Evolutionary conservation across 2,113 vertebrate species (phyloP).

Genomic region (Bubo scandiacus): DNA sequence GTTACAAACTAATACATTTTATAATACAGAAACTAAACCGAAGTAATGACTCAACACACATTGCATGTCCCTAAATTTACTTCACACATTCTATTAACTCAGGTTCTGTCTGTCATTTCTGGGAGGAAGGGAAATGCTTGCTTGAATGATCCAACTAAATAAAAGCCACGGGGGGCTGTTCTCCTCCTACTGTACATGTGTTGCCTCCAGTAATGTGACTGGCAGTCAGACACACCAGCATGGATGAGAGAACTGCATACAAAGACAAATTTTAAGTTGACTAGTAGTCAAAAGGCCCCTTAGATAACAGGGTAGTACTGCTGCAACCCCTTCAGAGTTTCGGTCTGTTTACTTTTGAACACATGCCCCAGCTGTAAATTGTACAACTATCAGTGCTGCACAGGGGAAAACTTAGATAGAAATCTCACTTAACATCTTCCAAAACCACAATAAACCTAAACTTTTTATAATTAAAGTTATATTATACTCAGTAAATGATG

Average conservation of each 20-base stretch:
- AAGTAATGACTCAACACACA: not conserved
- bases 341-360: not conserved
- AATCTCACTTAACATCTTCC: not conserved
- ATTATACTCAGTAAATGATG: not conserved
- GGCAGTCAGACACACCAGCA: not conserved
- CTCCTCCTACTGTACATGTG: not conserved
- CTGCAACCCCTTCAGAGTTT: not conserved
- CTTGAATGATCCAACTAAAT: not conserved
- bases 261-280: not conserved
- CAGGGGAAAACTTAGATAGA: not conserved
- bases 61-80: not conserved
- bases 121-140: not conserved
- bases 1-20: not conserved
- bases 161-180: not conserved
- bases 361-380: not conserved
- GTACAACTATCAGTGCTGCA: not conserved
- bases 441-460: not conserved
- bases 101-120: not conserved
- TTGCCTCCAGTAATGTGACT: not conserved
- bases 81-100: not conserved
- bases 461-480: not conserved
- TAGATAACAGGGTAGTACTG: not conserved
- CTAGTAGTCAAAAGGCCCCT: not conserved
- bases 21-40: not conserved
- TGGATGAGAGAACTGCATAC: rapidly evolving